Conservation (phyloP, 2,888 invertebrate species). For the Xestia rhomboidea region DNA sequence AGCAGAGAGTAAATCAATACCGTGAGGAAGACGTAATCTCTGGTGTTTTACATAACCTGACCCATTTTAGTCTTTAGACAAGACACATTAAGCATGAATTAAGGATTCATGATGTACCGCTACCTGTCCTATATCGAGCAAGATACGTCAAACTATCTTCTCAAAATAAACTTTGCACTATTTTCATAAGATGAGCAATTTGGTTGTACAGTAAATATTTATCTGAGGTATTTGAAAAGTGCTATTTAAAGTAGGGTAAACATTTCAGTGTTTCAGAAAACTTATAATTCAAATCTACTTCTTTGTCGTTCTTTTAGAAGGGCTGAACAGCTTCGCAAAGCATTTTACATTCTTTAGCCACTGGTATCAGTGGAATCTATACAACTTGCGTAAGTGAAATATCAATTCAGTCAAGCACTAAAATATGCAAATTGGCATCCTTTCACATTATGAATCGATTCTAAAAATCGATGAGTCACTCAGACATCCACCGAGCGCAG, state of each 20-base stretch:
- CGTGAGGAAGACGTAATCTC: constrained; percentile 26
- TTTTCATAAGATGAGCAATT: constrained; percentile 24
- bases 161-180: constrained; percentile 44
- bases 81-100: constrained; percentile 35
- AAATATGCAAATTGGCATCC: constrained; percentile 30
- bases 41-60: constrained; percentile 43
- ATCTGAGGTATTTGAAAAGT: neutral
- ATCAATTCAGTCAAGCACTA: neutral
- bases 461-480: constrained; percentile 39
- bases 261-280: constrained; percentile 2
- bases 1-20: constrained; percentile 39
- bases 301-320: neutral
- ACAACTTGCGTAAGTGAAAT: constrained; percentile 10
- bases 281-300: neutral
- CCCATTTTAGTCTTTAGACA: constrained; percentile 40
- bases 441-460: constrained; percentile 35
- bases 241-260: neutral
- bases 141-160: constrained; percentile 45
- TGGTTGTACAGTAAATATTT: constrained; percentile 15
- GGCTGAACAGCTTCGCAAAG: neutral
- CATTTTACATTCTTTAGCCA: neutral
- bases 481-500: neutral
- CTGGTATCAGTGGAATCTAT: neutral
- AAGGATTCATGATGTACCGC: constrained; percentile 46
- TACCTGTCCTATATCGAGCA: constrained; percentile 53